These are phyloP conservation scores for Cyphotilapia sp. DNA, from an alignment of 2,113 vertebrate genomes.

Conservation along the genomic window DNA sequence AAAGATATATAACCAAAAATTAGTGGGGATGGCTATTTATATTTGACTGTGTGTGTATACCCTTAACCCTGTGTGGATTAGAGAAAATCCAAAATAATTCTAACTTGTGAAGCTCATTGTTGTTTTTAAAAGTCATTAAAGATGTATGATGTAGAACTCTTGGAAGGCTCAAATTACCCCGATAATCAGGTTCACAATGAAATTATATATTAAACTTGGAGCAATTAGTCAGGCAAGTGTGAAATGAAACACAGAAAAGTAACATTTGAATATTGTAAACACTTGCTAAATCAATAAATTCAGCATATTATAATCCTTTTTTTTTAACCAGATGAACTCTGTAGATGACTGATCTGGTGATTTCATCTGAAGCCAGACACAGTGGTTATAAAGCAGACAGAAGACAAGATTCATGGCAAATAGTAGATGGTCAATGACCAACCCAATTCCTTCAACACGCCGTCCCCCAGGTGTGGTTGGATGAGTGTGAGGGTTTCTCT, in stretches of 20 bases:
- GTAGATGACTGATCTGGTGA: neutral
- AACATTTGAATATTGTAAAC: neutral
- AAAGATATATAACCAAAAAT: neutral
- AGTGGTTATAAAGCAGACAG: neutral
- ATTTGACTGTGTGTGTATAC: neutral
- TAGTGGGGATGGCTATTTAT: neutral
- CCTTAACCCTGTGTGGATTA: neutral
- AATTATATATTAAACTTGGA: neutral
- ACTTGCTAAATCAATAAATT: neutral
- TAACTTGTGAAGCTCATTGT: neutral
- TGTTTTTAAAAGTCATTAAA: neutral
- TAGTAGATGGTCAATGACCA: accelerated
- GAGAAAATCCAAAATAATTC: neutral
- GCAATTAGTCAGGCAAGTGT: neutral
- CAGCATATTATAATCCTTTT: neutral
- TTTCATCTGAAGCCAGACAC: neutral
- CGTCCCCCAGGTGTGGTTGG: neutral
- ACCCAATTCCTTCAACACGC: neutral
- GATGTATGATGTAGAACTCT: neutral
- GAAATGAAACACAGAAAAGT: neutral
- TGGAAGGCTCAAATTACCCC: neutral
- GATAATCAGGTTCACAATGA: neutral
- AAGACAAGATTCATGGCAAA: neutral
- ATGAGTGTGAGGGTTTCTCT: neutral
- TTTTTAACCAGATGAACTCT: neutral